A percentile compares a stretch with the other conserved stretches of the same genome.
phyloP scores from a whole-genome alignment of 2,797 vertebrate genomes.

The Triplophysa bombifrons region DNA sequence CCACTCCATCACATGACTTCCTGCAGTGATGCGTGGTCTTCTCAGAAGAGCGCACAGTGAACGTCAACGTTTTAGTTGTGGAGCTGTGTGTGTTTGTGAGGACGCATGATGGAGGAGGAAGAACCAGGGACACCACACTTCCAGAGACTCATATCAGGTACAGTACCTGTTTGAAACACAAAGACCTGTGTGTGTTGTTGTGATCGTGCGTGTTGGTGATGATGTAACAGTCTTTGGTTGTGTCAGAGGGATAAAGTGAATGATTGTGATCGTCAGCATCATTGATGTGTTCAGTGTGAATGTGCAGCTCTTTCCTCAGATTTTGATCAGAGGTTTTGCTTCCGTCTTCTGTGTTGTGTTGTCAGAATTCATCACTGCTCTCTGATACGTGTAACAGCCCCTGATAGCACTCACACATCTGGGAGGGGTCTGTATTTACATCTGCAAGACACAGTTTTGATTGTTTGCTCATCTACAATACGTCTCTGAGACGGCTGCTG shows the following conservation, averaged over 20 bases:
- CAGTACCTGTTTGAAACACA: neutral
- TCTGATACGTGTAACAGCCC: neutral
- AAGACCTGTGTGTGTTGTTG: neutral
- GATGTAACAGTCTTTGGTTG: no score
- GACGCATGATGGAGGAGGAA: conserved; percentile 28
- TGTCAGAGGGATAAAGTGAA: no score
- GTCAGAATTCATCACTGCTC: neutral
- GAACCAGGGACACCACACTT: neutral
- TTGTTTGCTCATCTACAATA: no score
- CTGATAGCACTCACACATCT: no score
- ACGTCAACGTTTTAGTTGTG: neutral
- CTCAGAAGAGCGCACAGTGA: conserved; percentile 7
- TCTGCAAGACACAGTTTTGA: no score
- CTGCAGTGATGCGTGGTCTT: conserved; percentile 13
- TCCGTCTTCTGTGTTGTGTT: neutral
- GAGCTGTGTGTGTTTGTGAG: neutral
- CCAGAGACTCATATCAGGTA: conserved; percentile 42
- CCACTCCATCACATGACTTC: conserved; percentile 52
- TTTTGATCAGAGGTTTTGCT: neutral
- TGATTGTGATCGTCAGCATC: no score
- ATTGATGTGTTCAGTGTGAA: no score
- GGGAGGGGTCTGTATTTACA: no score
- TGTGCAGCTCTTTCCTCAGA: no score
- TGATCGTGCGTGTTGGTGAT: no score
- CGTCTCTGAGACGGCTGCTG: no score